Percentiles rank a stretch among this genome's conserved stretches.
Conservation (phyloP, 2,113 vertebrate species). For the Hoplias malabaricus region DNA sequence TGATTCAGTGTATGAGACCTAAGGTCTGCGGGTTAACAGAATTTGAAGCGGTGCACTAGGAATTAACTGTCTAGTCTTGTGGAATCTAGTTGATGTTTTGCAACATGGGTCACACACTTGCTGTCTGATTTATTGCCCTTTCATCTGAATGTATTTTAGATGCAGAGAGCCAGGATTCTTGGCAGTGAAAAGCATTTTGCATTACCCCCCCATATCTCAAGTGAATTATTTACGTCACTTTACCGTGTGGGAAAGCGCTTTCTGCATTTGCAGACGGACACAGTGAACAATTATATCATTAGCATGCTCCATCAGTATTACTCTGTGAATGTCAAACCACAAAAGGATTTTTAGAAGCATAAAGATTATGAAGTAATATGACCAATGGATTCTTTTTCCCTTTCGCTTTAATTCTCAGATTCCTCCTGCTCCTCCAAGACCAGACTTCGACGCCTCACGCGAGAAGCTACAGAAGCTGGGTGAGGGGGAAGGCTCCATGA, state of each 20-base stretch:
- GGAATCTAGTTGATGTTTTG: conserved; percentile 5
- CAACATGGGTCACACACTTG: not conserved
- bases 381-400: not conserved
- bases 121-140: conserved; percentile 37
- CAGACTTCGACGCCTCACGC: conserved; percentile 97
- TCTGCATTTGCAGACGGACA: conserved; percentile 22
- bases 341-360: not conserved
- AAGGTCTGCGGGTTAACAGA: not conserved
- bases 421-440: conserved; percentile 93
- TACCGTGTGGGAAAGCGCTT: conserved; percentile 2
- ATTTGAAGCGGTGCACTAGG: not conserved
- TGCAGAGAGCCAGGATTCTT: not conserved
- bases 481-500: conserved; percentile 98
- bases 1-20: not conserved
- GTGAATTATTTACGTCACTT: conserved; percentile 39
- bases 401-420: conserved; percentile 78
- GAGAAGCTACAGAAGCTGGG: conserved; percentile 98
- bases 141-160: not conserved
- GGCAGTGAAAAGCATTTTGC: conserved; percentile 8
- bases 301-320: conserved; percentile 9
- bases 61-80: not conserved
- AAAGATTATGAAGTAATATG: not conserved
- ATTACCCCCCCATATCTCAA: conserved; percentile 17
- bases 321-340: not conserved
- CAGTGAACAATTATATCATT: conserved; percentile 19